phyloP scores from a whole-genome alignment of 2,113 vertebrate species.

The Ciconia stormi region DNA sequence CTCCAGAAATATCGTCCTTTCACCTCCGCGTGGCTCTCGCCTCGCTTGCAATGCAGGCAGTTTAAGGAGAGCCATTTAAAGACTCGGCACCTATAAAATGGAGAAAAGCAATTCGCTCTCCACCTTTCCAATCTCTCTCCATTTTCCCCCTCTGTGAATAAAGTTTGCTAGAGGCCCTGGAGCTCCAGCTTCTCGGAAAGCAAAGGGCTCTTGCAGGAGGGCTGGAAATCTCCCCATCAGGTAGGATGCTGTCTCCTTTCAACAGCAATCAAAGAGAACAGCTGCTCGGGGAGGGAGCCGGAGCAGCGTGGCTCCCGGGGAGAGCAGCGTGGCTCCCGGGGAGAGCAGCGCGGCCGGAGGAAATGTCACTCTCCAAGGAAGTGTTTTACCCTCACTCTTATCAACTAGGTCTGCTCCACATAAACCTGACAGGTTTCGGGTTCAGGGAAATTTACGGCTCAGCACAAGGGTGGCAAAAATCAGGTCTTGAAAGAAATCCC shows the following conservation, averaged over 20 bases:
- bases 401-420: neutral
- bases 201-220: neutral
- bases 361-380: neutral
- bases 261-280: neutral
- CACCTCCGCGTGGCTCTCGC: neutral
- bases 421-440: neutral
- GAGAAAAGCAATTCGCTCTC: neutral
- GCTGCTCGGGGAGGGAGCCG: neutral
- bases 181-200: neutral
- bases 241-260: neutral
- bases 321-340: neutral
- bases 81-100: neutral
- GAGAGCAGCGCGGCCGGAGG: neutral
- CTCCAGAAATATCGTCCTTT: constrained; percentile 25
- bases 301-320: neutral
- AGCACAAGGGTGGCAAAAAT: neutral
- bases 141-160: neutral
- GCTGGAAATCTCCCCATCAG: neutral
- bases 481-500: neutral
- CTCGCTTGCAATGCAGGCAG: neutral
- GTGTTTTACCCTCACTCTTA: neutral
- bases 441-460: neutral
- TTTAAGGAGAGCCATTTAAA: constrained; percentile 36
- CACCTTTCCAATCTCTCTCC: neutral
- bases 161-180: neutral